Evolutionary conservation across 2,797 vertebrate genomes (phyloP).

Genomic region (Alectoris magna): DNA sequence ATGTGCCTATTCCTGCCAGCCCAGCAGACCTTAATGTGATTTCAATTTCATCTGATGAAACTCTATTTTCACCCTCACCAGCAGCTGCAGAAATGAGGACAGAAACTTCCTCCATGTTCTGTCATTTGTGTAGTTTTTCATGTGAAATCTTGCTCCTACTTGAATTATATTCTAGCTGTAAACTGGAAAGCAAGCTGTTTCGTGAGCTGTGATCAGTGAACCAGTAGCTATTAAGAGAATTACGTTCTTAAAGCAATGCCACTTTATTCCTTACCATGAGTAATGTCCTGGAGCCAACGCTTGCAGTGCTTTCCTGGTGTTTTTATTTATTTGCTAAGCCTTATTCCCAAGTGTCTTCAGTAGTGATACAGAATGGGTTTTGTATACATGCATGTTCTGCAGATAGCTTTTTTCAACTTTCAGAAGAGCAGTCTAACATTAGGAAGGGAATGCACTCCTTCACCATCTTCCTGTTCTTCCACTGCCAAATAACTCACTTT

Average conservation of each 20-base stretch:
- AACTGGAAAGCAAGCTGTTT: constrained; percentile 23
- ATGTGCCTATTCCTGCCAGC: background rate
- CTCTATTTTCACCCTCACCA: background rate
- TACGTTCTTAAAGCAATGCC: background rate
- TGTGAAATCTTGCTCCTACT: background rate
- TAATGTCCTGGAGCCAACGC: background rate
- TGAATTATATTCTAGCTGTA: background rate
- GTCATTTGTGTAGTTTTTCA: background rate
- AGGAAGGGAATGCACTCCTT: background rate
- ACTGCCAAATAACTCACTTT: background rate
- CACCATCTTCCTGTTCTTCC: background rate
- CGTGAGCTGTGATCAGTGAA: constrained; percentile 8
- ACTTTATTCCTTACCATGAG: background rate
- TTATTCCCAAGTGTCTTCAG: background rate
- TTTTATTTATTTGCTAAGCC: background rate
- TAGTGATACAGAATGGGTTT: background rate
- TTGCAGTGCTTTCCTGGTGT: background rate
- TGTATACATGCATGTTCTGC: background rate
- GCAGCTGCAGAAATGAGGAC: background rate
- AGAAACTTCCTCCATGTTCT: background rate
- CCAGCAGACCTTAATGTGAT: background rate
- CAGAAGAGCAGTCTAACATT: background rate
- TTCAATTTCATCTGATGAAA: background rate
- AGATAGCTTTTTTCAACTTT: background rate
- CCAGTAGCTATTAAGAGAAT: background rate